Percentiles rank a stretch among this genome's conserved stretches.
phyloP scores from a whole-genome alignment of 2,888 invertebrate species.

The Augochlorella aurata region DNA sequence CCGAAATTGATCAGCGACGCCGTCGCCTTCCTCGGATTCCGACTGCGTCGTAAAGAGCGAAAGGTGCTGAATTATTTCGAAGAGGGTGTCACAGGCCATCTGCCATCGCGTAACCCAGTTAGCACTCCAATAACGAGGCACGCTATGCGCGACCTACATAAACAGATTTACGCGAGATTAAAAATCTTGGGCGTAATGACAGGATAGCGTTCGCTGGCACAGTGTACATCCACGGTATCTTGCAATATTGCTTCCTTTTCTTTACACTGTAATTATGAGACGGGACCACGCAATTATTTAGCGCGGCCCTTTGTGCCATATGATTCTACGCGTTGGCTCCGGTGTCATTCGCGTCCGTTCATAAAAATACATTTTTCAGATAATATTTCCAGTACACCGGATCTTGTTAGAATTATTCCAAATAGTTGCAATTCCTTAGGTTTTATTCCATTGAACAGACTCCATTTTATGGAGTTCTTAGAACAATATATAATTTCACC shows the following conservation, averaged over 20 bases:
- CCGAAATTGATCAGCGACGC: conserved; percentile 9
- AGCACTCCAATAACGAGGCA: conserved; percentile 41
- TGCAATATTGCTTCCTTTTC: not conserved
- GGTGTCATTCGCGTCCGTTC: not conserved
- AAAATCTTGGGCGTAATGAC: not conserved
- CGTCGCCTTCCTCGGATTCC: not conserved
- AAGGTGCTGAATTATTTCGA: not conserved
- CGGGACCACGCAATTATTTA: not conserved
- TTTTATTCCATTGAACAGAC: no score
- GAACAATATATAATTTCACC: no score
- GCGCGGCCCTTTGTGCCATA: not conserved
- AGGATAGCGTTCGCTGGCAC: not conserved
- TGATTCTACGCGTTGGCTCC: not conserved
- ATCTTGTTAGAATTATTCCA: no score
- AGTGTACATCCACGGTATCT: not conserved
- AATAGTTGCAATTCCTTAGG: no score
- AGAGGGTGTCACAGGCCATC: conserved; percentile 27
- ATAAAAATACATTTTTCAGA: no score
- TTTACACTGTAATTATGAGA: not conserved
- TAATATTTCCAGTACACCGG: no score
- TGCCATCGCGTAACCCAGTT: conserved; percentile 43
- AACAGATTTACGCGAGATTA: conserved; percentile 48
- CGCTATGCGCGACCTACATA: conserved; percentile 60
- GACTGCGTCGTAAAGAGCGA: not conserved
- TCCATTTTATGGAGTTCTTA: no score